phyloP scores from a whole-genome alignment of 2,888 invertebrate species.

The Stenodera caucasica region DNA sequence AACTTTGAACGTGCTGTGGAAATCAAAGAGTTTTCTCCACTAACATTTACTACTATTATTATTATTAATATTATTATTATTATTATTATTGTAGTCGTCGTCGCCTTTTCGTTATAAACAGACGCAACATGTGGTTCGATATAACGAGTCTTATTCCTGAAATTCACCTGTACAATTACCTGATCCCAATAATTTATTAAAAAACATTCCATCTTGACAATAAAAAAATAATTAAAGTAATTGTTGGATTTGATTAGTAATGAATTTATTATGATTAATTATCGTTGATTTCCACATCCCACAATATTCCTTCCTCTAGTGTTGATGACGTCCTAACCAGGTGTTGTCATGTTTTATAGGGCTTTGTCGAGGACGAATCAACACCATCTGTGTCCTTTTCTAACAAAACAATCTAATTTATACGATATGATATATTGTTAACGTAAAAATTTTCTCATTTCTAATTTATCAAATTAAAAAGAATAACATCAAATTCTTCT shows the following conservation, averaged over 20 bases:
- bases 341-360: conserved; percentile 35
- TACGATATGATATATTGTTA: neutral
- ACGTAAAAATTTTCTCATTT: neutral
- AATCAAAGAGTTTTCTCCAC: conserved; percentile 29
- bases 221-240: too few species aligned
- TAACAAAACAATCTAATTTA: conserved; percentile 20
- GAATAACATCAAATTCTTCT: neutral
- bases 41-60: neutral
- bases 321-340: conserved; percentile 17
- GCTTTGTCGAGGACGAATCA: conserved; percentile 14
- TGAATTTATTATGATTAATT: conserved; percentile 1
- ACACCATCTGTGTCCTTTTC: conserved; percentile 29
- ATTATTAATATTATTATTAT: neutral
- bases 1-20: conserved; percentile 39
- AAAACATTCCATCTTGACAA: too few species aligned
- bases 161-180: conserved; percentile 18
- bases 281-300: conserved; percentile 6
- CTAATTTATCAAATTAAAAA: neutral
- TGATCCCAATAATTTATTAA: too few species aligned
- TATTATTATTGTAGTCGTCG: conserved; percentile 3
- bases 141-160: conserved; percentile 21
- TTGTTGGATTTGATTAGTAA: too few species aligned
- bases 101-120: conserved; percentile 28
- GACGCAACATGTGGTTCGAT: conserved; percentile 40
- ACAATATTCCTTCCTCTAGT: conserved; percentile 9